A percentile compares a stretch with the other conserved stretches of the same genome.
Evolutionary conservation across 1,140 invertebrate genomes (phyloP).

Genomic region (Homarus americanus): DNA sequence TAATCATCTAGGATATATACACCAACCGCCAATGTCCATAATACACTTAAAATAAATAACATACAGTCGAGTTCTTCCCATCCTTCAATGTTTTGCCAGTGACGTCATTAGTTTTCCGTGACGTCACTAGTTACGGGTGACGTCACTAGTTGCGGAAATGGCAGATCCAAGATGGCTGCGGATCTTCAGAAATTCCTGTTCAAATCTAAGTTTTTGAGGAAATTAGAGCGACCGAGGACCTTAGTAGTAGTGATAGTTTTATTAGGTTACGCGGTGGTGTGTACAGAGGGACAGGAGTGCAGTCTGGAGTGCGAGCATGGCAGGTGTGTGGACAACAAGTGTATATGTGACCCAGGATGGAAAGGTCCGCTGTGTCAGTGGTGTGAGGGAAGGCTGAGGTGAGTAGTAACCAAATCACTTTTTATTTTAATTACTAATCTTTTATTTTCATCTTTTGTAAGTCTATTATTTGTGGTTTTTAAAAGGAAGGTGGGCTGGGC

Average conservation of each 20-base stretch:
- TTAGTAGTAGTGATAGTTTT: slow-evolving; percentile 55
- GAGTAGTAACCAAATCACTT: too few relatives aligned
- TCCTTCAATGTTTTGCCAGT: slow-evolving; percentile 62
- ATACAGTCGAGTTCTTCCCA: too few relatives aligned
- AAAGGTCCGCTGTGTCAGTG: slow-evolving; percentile 63
- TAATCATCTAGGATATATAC: too few relatives aligned
- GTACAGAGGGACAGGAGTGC: slow-evolving; percentile 68
- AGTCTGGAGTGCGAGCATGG: slow-evolving; percentile 55
- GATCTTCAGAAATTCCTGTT: slow-evolving; percentile 66
- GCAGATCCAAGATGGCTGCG: slow-evolving; percentile 68
- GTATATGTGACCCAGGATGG: slow-evolving; percentile 63
- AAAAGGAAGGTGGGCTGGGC: too few relatives aligned
- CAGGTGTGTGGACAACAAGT: slow-evolving; percentile 55
- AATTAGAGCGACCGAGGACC: slow-evolving; percentile 24
- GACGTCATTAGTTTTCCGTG: slow-evolving; percentile 63
- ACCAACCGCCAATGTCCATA: too few relatives aligned
- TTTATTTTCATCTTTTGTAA: too few relatives aligned
- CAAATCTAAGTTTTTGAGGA: slow-evolving; percentile 73
- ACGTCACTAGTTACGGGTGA: too few relatives aligned
- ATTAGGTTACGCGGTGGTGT: slow-evolving; percentile 38
- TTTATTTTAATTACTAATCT: too few relatives aligned
- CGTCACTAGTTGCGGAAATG: slow-evolving; percentile 67
- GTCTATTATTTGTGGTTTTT: too few relatives aligned
- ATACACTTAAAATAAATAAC: too few relatives aligned
- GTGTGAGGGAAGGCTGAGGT: slow-evolving; percentile 65